Conservation (phyloP, 2,113 vertebrate genomes). For the Elgaria multicarinata region DNA sequence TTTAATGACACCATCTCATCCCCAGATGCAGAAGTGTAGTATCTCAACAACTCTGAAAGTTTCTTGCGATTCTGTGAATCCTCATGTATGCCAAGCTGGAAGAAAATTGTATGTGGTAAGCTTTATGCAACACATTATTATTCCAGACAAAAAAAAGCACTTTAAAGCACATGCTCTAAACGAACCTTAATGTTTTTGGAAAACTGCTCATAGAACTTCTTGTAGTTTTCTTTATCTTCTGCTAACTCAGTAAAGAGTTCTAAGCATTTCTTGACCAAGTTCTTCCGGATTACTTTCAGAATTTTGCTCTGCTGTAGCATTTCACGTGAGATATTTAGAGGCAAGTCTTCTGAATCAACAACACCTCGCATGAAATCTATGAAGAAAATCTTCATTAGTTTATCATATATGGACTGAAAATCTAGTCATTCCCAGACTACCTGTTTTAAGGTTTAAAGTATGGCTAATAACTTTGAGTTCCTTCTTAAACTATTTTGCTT, state of each 20-base stretch:
- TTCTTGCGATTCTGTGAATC: constrained; percentile 97
- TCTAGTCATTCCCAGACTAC: neutral
- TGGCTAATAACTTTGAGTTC: neutral
- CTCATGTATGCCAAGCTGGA: constrained; percentile 95
- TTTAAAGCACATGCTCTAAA: fast-evolving
- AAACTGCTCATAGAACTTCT: constrained; percentile 96
- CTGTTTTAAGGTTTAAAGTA: neutral
- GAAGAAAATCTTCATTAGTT: fast-evolving
- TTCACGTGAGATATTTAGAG: constrained; percentile 96
- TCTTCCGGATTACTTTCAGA: constrained; percentile 96
- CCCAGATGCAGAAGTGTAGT: constrained; percentile 92
- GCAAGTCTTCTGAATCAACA: constrained; percentile 96
- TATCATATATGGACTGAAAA: neutral
- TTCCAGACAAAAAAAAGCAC: fast-evolving
- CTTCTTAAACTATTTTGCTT: neutral
- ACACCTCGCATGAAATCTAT: constrained; percentile 94
- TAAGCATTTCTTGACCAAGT: constrained; percentile 96
- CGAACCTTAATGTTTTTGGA: constrained; percentile 95
- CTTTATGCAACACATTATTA: fast-evolving
- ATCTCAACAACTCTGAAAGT: constrained; percentile 90
- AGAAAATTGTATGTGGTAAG: fast-evolving
- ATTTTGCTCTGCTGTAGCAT: constrained; percentile 99
- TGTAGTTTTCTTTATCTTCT: constrained; percentile 98
- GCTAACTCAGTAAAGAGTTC: constrained; percentile 93
- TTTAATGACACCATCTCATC: constrained; percentile 97